Evolutionary conservation across 2,797 vertebrate genomes (phyloP).

Genomic region (Hylomyscus alleni): DNA sequence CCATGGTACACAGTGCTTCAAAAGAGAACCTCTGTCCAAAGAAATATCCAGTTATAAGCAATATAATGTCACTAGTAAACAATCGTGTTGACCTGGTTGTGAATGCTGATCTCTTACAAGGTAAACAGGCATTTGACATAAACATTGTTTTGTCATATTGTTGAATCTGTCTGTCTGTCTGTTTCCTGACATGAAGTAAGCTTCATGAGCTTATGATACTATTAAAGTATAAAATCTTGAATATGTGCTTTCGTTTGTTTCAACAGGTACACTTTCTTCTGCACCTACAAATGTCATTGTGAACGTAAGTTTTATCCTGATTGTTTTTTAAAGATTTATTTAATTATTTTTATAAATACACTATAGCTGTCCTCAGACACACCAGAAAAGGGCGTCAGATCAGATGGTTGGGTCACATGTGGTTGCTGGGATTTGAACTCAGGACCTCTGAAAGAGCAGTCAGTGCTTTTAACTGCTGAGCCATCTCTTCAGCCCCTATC

Average conservation of each 20-base stretch:
- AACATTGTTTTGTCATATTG: constrained; percentile 38
- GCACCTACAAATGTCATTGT: constrained; percentile 89
- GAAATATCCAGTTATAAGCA: constrained; percentile 94
- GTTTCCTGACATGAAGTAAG: constrained; percentile 57
- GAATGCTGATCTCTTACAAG: constrained; percentile 90
- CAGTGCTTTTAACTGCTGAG: no score
- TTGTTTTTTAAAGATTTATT: background rate
- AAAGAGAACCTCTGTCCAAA: constrained; percentile 86
- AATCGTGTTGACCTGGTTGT: constrained; percentile 89
- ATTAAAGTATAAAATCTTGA: constrained; percentile 50
- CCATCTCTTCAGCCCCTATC: no score
- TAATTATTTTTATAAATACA: no score
- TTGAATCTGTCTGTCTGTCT: constrained; percentile 59
- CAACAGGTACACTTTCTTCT: constrained; percentile 91
- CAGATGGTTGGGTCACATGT: no score
- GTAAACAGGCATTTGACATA: constrained; percentile 86
- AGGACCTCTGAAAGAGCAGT: no score
- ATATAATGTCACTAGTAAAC: constrained; percentile 95
- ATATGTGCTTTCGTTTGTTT: constrained; percentile 73
- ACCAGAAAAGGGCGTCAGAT: no score
- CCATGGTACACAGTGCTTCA: constrained; percentile 86
- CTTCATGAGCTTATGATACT: constrained; percentile 33
- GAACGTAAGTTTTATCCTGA: constrained; percentile 92
- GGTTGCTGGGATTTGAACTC: no score
- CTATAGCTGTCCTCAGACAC: no score